Conservation (phyloP, 2,888 invertebrate species). For the Byasa hedistus region DNA sequence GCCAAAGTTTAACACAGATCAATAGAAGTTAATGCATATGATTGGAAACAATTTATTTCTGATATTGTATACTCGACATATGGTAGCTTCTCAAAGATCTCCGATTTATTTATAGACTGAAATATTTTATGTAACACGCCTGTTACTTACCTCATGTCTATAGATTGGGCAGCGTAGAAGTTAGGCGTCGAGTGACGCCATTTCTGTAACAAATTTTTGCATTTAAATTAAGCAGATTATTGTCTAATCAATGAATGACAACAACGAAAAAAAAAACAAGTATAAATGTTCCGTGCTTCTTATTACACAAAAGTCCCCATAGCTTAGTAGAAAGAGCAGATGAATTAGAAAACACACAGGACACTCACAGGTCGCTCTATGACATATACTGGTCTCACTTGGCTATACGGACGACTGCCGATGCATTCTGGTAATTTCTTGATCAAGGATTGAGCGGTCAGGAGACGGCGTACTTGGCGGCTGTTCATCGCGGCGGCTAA, state of each 20-base stretch:
- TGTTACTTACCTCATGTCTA: slow-evolving; percentile 66
- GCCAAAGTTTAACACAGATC: slow-evolving; percentile 61
- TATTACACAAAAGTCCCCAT: background rate
- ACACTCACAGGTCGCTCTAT: slow-evolving; percentile 71
- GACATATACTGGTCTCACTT: slow-evolving; percentile 73
- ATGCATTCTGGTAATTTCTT: slow-evolving; percentile 47
- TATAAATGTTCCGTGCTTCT: background rate
- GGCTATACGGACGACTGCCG: slow-evolving; percentile 64
- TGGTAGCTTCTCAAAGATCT: slow-evolving; percentile 5
- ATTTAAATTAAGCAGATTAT: background rate
- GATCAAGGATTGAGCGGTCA: slow-evolving; percentile 45
- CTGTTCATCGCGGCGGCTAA: slow-evolving; percentile 55
- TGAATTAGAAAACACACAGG: slow-evolving; percentile 42
- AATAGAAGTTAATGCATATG: slow-evolving; percentile 64
- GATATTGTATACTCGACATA: slow-evolving; percentile 33
- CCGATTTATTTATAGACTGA: slow-evolving; percentile 31
- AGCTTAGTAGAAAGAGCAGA: slow-evolving; percentile 3
- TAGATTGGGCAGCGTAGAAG: slow-evolving; percentile 70
- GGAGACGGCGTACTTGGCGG: slow-evolving; percentile 65
- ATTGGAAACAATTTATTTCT: slow-evolving; percentile 63
- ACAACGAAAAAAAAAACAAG: background rate
- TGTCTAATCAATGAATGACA: background rate
- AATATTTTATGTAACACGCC: slow-evolving; percentile 16
- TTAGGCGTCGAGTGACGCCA: slow-evolving; percentile 73
- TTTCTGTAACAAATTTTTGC: slow-evolving; percentile 60